Percentiles rank a stretch among this genome's conserved stretches.
These are phyloP conservation scores for Sorex maritimensis DNA, from an alignment of 2,797 vertebrate species.

Conservation along the genomic window DNA sequence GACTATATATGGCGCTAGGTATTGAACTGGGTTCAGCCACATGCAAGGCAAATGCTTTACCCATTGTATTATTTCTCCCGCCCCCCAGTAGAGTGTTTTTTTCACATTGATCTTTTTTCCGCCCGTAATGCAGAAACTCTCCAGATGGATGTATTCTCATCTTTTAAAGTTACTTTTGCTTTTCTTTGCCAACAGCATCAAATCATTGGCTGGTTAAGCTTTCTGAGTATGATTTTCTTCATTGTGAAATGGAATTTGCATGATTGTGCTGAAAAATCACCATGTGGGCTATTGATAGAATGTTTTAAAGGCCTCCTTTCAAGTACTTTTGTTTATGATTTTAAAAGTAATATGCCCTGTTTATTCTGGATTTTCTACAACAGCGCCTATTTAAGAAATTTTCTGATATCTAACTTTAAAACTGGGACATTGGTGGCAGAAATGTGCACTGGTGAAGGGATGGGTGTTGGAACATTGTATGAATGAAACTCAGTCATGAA, in stretches of 20 bases:
- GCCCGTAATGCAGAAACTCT: too few species aligned
- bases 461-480: too few species aligned
- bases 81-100: too few species aligned
- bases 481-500: too few species aligned
- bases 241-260: background rate
- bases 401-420: background rate
- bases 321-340: background rate
- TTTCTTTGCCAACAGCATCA: too few species aligned
- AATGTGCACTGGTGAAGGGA: too few species aligned
- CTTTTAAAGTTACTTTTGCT: too few species aligned
- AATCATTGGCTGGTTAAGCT: background rate
- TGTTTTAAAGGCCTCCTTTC: background rate
- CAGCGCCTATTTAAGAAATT: background rate
- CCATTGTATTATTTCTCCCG: too few species aligned
- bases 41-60: too few species aligned
- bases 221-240: background rate
- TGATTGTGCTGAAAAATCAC: background rate
- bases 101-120: too few species aligned
- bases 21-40: too few species aligned
- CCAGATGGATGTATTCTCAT: too few species aligned
- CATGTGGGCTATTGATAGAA: background rate
- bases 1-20: background rate
- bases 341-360: background rate
- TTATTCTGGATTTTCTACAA: slow-evolving; percentile 1
- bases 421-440: background rate